phyloP scores from a whole-genome alignment of 2,888 invertebrate genomes.

The Drosophila setosimentum region DNA sequence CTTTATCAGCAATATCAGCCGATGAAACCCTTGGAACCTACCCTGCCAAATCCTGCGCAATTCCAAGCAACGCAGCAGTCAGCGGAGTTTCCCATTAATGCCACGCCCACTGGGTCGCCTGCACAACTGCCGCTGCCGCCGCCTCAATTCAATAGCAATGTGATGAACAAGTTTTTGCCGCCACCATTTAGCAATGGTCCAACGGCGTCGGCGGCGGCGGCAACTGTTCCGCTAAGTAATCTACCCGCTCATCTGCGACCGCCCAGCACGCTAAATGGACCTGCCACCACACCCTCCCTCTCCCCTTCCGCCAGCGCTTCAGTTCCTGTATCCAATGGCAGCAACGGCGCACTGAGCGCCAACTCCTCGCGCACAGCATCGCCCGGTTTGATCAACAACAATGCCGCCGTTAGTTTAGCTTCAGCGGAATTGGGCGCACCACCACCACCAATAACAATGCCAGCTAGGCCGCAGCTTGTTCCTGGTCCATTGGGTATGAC shows the following conservation, averaged over 20 bases:
- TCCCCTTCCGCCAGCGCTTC: background rate
- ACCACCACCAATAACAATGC: slow-evolving; percentile 11
- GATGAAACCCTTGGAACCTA: slow-evolving; percentile 37
- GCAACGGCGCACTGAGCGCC: slow-evolving; percentile 73
- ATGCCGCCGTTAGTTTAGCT: background rate
- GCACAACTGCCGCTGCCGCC: slow-evolving; percentile 10
- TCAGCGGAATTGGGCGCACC: slow-evolving; percentile 14
- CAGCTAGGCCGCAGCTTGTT: slow-evolving; percentile 24
- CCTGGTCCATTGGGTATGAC: slow-evolving; percentile 28
- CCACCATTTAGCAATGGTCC: slow-evolving; percentile 40
- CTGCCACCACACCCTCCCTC: slow-evolving; percentile 18
- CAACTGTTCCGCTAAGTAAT: slow-evolving; percentile 34
- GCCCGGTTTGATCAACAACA: slow-evolving; percentile 60
- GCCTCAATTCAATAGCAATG: slow-evolving; percentile 58
- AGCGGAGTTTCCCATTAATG: slow-evolving; percentile 34
- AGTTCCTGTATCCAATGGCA: slow-evolving; percentile 67
- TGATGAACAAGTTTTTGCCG: slow-evolving; percentile 62
- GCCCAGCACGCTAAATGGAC: slow-evolving; percentile 61
- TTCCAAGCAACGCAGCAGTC: slow-evolving; percentile 33
- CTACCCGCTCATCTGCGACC: slow-evolving; percentile 65
- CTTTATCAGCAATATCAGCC: slow-evolving; percentile 40
- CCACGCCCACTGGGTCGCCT: slow-evolving; percentile 19
- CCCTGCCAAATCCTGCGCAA: slow-evolving; percentile 30
- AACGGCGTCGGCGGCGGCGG: background rate
- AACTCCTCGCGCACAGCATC: slow-evolving; percentile 84